A percentile compares a stretch with the other conserved stretches of the same genome.
These are phyloP conservation scores for Pteronotus mesoamericanus DNA, from an alignment of 2,797 vertebrate species.

Conservation along the genomic window DNA sequence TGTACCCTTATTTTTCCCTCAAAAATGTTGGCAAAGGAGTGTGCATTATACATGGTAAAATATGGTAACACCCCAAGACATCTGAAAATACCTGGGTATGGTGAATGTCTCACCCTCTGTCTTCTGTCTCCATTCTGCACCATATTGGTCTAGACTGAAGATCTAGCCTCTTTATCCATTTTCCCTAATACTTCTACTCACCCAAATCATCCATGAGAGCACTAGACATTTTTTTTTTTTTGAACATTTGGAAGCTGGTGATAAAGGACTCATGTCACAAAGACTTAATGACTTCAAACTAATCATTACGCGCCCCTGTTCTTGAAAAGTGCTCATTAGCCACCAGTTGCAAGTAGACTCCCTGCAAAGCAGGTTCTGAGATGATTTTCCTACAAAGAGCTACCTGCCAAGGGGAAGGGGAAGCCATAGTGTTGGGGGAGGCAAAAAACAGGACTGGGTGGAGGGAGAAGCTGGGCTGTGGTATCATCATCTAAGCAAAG, in stretches of 20 bases:
- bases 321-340: background rate
- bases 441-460: background rate
- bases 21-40: too few species aligned
- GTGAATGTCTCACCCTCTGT: background rate
- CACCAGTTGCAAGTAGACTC: background rate
- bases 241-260: background rate
- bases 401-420: background rate
- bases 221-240: background rate
- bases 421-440: background rate
- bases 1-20: too few species aligned
- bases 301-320: background rate
- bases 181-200: background rate
- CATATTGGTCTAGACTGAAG: background rate
- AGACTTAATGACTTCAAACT: background rate
- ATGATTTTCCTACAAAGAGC: background rate
- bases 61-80: background rate
- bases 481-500: background rate
- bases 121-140: background rate
- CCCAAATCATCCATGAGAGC: background rate
- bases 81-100: background rate
- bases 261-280: background rate
- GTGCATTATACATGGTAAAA: too few species aligned
- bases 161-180: background rate
- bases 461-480: background rate
- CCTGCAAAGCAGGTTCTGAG: background rate